Evolutionary conservation across 2,888 invertebrate genomes (phyloP).

Genomic region (Lampropteryx suffumata): DNA sequence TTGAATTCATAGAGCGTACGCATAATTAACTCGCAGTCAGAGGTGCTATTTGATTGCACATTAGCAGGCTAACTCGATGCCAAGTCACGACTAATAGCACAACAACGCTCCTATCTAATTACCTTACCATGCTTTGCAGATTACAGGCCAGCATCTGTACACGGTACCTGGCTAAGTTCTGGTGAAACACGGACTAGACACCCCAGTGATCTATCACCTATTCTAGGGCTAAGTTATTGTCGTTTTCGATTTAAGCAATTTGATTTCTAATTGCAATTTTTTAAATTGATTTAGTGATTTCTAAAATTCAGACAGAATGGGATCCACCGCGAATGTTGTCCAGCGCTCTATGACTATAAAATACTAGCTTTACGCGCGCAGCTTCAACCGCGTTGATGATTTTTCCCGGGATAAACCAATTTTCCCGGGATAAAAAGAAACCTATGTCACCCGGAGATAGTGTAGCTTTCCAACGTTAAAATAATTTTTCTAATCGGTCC

Average conservation of each 20-base stretch:
- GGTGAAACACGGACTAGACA: not conserved
- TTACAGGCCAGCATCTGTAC: conserved; percentile 29
- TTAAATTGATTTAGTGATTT: not conserved
- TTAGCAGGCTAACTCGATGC: conserved; percentile 73
- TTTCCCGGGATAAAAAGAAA: too few relatives aligned
- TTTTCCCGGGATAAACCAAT: too few relatives aligned
- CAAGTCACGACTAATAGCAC: conserved; percentile 73
- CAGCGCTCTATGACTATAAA: not conserved
- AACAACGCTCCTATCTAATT: conserved; percentile 53
- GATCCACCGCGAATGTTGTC: not conserved
- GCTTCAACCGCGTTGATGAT: too few relatives aligned
- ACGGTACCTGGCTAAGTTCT: not conserved
- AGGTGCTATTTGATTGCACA: conserved; percentile 72
- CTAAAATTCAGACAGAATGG: not conserved
- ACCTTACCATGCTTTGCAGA: conserved; percentile 35
- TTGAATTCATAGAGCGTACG: conserved; percentile 71
- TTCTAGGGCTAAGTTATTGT: too few relatives aligned
- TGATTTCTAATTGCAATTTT: not conserved
- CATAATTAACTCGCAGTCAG: conserved; percentile 70
- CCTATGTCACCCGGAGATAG: too few relatives aligned
- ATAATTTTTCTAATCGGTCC: too few relatives aligned
- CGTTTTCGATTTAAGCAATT: too few relatives aligned
- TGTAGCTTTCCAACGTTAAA: too few relatives aligned
- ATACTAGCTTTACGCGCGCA: too few relatives aligned
- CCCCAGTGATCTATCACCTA: too few relatives aligned